Base-by-base conservation (phyloP, 2,888 invertebrate genomes). In the Monochamus alternatus region DNA sequence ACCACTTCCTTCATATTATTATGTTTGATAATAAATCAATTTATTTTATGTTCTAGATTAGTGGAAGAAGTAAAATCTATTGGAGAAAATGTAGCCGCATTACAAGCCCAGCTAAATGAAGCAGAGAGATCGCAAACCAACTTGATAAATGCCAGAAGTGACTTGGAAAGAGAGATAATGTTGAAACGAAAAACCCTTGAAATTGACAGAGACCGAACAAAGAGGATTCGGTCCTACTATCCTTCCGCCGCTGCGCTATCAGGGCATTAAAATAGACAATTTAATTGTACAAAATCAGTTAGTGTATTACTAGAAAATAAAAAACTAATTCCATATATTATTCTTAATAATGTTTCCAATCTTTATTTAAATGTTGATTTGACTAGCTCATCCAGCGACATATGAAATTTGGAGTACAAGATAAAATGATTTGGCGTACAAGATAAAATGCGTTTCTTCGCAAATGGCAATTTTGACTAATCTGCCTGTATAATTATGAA, bases 11-110 rank as follows among this genome's bases (percentile, higher is more conserved):
- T n/a, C n/a, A n/a, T n/a, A n/a, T n/a, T n/a, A n/a, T n/a, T n/a
- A 22, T 22, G 22, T 22, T 22, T 22, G 22, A 1, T 22, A 22
- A 22, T 1, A 22, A 22, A 22, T 22, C 10, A 32, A 32, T 32
- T 60, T 63, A 2, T 58, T 58, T 14, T 58, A 22, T 10, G 10
- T 32, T 76, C 12, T 68, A 90, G 93, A 12, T 88, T 95, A 43
- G 91, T 95, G 43, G 93, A 94, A 64, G 95, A 96, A 88, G 95
- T 95, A 0, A 93, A 93, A 85, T 91, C 90, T 68, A 91, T 95
- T 64, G 92, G 93, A 52, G 94, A 95, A 81, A 93, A 92, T 10
- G 92, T 94, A 1, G 92, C 93, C 0, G 92, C 93, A 7, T 90
- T 95, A 84, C 88, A 91, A 31, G 91, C 92, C 0, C 93, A 95